These are phyloP conservation scores for Cremastinae sp. DNA, from an alignment of 2,888 invertebrate genomes.

Conservation along the genomic window DNA sequence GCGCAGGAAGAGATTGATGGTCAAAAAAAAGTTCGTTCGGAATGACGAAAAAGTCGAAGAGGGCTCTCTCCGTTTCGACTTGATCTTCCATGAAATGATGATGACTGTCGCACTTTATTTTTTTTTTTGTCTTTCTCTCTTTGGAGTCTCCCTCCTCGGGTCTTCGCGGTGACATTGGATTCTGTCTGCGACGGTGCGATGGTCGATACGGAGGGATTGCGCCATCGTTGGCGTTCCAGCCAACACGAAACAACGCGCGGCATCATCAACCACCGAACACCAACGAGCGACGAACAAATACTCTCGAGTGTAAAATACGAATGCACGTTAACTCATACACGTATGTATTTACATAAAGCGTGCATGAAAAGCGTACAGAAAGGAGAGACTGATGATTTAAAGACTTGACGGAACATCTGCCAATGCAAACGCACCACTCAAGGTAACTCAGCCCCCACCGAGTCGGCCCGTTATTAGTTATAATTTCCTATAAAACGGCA, in stretches of 20 bases:
- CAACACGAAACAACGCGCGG: slow-evolving; percentile 59
- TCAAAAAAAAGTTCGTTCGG: too few species aligned
- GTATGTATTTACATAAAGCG: slow-evolving; percentile 26
- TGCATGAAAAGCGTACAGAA: slow-evolving; percentile 22
- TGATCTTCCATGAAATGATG: too few species aligned
- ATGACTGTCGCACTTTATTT: slow-evolving; percentile 9
- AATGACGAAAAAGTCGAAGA: too few species aligned
- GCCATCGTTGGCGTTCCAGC: slow-evolving; percentile 49
- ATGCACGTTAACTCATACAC: not conserved
- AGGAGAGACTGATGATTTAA: slow-evolving; percentile 73
- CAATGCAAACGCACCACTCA: slow-evolving; percentile 79
- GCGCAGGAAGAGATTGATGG: too few species aligned
- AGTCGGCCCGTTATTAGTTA: slow-evolving; percentile 76
- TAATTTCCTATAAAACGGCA: slow-evolving; percentile 80
- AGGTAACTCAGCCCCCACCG: slow-evolving; percentile 72
- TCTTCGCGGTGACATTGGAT: slow-evolving; percentile 62
- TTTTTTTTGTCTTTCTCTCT: not conserved
- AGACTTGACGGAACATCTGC: slow-evolving; percentile 78
- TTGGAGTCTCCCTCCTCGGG: slow-evolving; percentile 12
- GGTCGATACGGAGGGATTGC: slow-evolving; percentile 54
- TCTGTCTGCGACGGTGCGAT: slow-evolving; percentile 30
- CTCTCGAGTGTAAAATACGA: not conserved
- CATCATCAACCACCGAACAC: slow-evolving; percentile 34
- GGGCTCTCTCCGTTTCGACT: too few species aligned
- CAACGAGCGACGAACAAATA: slow-evolving; percentile 16